Evolutionary conservation across 2,113 vertebrate species (phyloP).

Genomic region (Desmodus rotundus): DNA sequence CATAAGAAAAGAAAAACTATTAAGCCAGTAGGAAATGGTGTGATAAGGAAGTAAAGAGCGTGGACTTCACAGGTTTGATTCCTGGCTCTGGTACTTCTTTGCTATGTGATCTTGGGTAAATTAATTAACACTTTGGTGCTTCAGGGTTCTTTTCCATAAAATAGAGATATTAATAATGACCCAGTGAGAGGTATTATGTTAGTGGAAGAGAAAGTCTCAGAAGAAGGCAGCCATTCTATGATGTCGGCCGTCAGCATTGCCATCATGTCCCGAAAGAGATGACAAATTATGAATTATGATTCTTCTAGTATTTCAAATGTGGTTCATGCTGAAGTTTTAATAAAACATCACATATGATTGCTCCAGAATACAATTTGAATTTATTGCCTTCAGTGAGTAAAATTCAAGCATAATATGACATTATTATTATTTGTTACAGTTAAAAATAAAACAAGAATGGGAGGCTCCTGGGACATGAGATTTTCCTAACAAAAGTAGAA

Average conservation of each 20-base stretch:
- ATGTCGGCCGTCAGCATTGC: background rate
- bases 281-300: background rate
- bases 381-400: constrained; percentile 3
- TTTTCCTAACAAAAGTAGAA: background rate
- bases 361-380: constrained; percentile 4
- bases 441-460: constrained; percentile 54
- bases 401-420: background rate
- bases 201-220: background rate
- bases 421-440: constrained; percentile 28
- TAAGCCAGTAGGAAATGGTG: background rate
- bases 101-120: background rate
- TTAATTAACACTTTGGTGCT: background rate
- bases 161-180: background rate
- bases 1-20: background rate
- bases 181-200: background rate
- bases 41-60: background rate
- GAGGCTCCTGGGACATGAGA: background rate
- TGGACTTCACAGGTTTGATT: background rate
- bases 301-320: background rate
- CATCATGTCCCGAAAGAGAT: background rate
- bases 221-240: background rate
- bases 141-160: background rate
- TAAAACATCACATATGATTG: background rate
- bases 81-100: background rate
- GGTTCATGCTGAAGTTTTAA: background rate